Percentiles rank a stretch among this genome's conserved stretches.
phyloP scores from a whole-genome alignment of 2,113 vertebrate species.

The Saimiri boliviensis region DNA sequence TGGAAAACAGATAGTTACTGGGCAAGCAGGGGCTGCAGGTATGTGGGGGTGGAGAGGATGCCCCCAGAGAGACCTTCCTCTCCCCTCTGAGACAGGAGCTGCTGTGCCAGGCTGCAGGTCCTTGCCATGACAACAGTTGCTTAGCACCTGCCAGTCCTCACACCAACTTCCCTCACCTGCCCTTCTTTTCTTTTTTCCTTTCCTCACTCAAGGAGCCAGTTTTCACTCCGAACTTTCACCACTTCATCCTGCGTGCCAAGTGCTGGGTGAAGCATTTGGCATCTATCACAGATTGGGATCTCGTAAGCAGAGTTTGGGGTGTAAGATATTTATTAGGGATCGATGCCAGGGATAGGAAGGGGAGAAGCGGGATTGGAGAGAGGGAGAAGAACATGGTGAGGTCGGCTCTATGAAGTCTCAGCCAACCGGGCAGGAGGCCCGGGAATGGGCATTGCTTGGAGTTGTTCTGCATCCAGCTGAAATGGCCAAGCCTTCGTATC shows the following conservation, averaged over 20 bases:
- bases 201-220: not conserved
- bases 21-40: not conserved
- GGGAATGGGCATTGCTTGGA: not conserved
- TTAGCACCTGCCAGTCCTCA: not conserved
- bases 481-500: not conserved
- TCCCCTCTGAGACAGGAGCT: not conserved
- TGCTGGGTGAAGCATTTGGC: not conserved
- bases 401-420: not conserved
- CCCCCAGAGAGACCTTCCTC: not conserved
- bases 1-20: not conserved
- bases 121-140: not conserved
- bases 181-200: not conserved
- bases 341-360: not conserved
- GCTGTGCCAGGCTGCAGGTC: not conserved
- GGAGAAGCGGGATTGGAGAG: not conserved
- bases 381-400: not conserved
- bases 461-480: not conserved
- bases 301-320: not conserved
- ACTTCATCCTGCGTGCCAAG: not conserved
- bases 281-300: not conserved
- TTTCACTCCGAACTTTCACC: not conserved
- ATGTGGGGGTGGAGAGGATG: fast-evolving
- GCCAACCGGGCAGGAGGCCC: not conserved
- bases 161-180: not conserved
- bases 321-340: not conserved